Conservation (phyloP, 1,140 invertebrate species). For the Panulirus ornatus region DNA sequence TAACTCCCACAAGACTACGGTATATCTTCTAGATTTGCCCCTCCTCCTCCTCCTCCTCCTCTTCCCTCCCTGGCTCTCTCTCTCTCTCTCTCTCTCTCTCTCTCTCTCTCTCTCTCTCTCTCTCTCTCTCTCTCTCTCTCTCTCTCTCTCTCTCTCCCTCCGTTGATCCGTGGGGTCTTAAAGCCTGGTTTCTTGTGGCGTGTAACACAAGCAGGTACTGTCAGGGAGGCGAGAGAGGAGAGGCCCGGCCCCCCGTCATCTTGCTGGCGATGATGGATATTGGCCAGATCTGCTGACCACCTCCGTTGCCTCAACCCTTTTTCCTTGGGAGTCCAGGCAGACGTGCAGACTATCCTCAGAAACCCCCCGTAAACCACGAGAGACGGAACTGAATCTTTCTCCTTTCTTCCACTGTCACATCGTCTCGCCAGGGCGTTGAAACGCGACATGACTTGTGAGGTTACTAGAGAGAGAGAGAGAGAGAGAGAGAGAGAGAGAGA, state of each 20-base stretch:
- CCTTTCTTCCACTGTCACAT: background rate
- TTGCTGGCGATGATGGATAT: background rate
- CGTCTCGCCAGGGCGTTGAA: too few species aligned
- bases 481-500: background rate
- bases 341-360: too few species aligned
- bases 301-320: too few species aligned
- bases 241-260: too few species aligned
- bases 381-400: background rate
- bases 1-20: too few species aligned
- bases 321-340: too few species aligned
- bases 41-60: background rate
- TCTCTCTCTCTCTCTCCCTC: background rate
- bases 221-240: background rate
- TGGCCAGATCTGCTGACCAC: background rate
- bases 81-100: too few species aligned
- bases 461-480: conserved; percentile 3
- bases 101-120: too few species aligned
- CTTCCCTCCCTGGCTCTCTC: background rate
- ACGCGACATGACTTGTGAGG: too few species aligned
- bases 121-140: background rate
- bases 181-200: background rate
- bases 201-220: background rate
- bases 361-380: too few species aligned
- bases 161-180: too few species aligned
- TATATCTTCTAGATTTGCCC: too few species aligned